These are phyloP conservation scores for Platyura marginata DNA, from an alignment of 1,140 invertebrate genomes.

Conservation along the genomic window DNA sequence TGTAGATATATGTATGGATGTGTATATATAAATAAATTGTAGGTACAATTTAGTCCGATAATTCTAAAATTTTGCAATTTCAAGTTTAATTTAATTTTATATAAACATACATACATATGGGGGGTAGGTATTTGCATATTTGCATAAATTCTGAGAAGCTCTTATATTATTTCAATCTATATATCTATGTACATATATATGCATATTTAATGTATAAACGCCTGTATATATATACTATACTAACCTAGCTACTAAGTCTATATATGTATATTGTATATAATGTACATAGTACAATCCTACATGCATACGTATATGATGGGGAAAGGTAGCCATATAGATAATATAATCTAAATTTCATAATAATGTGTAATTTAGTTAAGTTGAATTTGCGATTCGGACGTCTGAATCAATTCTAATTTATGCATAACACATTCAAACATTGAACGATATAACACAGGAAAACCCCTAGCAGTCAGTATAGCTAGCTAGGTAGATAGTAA, in stretches of 20 bases:
- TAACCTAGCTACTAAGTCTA: not conserved
- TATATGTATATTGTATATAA: not conserved
- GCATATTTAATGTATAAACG: no score
- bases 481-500: not conserved
- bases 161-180: not conserved
- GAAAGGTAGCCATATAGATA: no score
- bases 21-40: no score
- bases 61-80: not conserved
- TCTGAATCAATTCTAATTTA: constrained; percentile 2
- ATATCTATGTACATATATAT: no score
- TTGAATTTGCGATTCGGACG: constrained; percentile 2
- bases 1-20: no score
- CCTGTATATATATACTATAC: no score
- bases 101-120: not conserved
- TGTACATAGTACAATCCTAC: not conserved
- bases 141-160: not conserved
- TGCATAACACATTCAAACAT: constrained; percentile 4
- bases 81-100: not conserved
- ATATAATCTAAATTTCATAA: not conserved
- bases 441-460: constrained; percentile 3
- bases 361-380: constrained; percentile 1
- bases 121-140: not conserved
- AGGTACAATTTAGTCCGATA: not conserved
- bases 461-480: not conserved
- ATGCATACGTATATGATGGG: no score